Evolutionary conservation across 2,113 vertebrate species (phyloP).

Genomic region (Ptilorrhoa leucosticta): DNA sequence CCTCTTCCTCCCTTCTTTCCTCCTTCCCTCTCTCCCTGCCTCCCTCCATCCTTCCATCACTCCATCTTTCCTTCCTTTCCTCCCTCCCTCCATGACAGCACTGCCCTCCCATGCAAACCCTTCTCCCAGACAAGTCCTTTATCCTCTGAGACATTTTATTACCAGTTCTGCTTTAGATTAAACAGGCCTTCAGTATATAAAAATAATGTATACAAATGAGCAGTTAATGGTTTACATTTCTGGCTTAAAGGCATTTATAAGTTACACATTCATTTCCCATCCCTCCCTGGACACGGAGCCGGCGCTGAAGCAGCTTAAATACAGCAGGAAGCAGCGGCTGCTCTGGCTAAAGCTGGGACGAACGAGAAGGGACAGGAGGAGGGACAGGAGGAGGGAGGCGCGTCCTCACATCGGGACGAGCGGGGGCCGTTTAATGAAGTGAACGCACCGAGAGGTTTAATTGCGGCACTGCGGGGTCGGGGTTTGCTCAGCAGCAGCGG

Average conservation of each 20-base stretch:
- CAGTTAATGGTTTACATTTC: background rate
- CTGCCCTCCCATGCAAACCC: background rate
- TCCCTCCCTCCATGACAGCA: background rate
- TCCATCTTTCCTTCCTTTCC: background rate
- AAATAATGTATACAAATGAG: conserved; percentile 69
- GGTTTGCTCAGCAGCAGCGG: background rate
- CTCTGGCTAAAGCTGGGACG: background rate
- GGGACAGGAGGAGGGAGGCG: background rate
- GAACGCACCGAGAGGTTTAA: background rate
- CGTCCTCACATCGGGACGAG: background rate
- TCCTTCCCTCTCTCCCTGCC: background rate
- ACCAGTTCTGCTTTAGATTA: conserved; percentile 7
- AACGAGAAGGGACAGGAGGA: background rate
- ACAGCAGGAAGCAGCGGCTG: conserved; percentile 18
- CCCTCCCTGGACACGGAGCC: background rate
- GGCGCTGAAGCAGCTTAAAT: background rate
- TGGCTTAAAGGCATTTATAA: conserved; percentile 49
- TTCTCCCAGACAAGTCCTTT: background rate
- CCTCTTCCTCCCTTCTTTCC: background rate
- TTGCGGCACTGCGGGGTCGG: background rate
- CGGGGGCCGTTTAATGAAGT: background rate
- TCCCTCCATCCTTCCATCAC: background rate
- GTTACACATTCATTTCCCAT: conserved; percentile 27
- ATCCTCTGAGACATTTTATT: conserved; percentile 42
- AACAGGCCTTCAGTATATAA: conserved; percentile 42